Percentiles rank a stretch among this genome's conserved stretches.
These are phyloP conservation scores for Hydrotaea diabolus DNA, from an alignment of 2,888 invertebrate species.

Conservation along the genomic window DNA sequence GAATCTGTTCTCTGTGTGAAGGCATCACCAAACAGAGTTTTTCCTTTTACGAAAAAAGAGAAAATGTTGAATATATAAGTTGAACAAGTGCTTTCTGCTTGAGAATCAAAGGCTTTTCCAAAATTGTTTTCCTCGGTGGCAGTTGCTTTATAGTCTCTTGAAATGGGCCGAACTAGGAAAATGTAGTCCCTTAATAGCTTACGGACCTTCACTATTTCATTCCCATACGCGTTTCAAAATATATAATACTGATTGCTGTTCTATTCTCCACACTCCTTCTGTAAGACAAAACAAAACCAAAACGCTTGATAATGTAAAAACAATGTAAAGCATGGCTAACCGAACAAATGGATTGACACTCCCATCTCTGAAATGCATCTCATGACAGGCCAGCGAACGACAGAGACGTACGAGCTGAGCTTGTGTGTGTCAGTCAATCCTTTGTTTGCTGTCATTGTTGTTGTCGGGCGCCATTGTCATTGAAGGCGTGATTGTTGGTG, in stretches of 20 bases:
- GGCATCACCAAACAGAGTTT: too few species aligned
- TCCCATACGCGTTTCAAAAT: background rate
- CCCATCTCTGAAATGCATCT: constrained; percentile 10
- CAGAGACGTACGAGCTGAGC: background rate
- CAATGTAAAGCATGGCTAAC: background rate
- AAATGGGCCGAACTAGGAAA: too few species aligned
- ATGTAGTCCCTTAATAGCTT: too few species aligned
- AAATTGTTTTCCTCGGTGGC: too few species aligned
- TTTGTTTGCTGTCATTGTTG: background rate
- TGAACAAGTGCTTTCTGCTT: too few species aligned
- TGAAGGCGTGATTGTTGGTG: background rate
- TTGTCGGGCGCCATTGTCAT: background rate
- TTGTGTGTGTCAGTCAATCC: background rate
- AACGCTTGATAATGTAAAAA: background rate
- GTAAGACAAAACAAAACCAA: background rate
- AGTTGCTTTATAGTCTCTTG: too few species aligned
- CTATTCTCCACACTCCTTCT: background rate
- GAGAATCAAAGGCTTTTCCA: too few species aligned
- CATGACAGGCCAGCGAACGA: background rate
- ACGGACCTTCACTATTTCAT: too few species aligned
- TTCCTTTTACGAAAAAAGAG: too few species aligned
- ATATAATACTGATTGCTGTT: too few species aligned
- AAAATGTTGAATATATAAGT: too few species aligned
- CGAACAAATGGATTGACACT: constrained; percentile 8
- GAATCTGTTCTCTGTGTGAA: too few species aligned